phyloP scores from a whole-genome alignment of 2,888 invertebrate species.

The Amphiduros pacificus region DNA sequence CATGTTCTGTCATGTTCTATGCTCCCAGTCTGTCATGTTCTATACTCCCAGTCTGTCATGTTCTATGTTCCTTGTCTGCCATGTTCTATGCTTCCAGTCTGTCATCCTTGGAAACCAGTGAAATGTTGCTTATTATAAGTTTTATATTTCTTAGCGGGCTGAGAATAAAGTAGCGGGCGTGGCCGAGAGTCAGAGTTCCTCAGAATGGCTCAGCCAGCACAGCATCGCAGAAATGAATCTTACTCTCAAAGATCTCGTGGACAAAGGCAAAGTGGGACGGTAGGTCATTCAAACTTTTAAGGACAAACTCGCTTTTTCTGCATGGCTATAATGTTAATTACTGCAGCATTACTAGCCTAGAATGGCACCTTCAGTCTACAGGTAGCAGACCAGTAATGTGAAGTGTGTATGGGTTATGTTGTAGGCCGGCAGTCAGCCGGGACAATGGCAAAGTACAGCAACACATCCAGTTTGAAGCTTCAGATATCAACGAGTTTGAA shows the following conservation, averaged over 20 bases:
- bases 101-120: background rate
- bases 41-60: no score
- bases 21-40: no score
- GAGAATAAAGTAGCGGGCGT: constrained; percentile 6
- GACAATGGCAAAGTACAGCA: constrained; percentile 54
- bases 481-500: constrained; percentile 59
- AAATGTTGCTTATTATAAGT: constrained; percentile 5
- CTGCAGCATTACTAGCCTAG: no score
- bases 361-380: no score
- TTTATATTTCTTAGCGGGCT: background rate
- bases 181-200: constrained; percentile 52
- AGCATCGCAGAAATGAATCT: constrained; percentile 50
- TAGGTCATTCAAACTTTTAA: no score
- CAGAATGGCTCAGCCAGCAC: constrained; percentile 56
- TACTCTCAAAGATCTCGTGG: constrained; percentile 56
- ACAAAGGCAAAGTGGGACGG: constrained; percentile 35
- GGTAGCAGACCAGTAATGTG: no score
- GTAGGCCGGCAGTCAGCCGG: constrained; percentile 36
- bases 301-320: no score
- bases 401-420: no score
- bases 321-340: no score
- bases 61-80: no score
- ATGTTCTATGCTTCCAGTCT: no score
- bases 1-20: no score
- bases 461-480: constrained; percentile 58